Evolutionary conservation across 2,113 vertebrate species (phyloP).

Genomic region (Pseudorasbora parva): DNA sequence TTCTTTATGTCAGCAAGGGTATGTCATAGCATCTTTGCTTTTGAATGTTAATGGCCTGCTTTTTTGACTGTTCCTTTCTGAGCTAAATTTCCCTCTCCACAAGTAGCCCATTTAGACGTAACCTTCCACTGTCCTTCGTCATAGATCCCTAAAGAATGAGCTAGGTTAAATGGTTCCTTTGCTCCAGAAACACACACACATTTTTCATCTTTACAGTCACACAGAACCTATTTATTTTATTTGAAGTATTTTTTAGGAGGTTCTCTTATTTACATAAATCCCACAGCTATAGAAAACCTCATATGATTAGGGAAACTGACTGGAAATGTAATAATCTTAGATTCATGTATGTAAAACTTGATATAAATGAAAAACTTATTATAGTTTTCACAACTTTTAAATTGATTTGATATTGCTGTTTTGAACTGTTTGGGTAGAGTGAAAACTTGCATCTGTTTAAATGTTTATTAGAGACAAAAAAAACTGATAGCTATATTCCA

Average conservation of each 20-base stretch:
- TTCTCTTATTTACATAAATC: slow-evolving; percentile 16
- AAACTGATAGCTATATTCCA: no score
- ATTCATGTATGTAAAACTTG: background rate
- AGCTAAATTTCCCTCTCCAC: slow-evolving; percentile 43
- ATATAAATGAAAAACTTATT: no score
- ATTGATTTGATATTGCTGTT: no score
- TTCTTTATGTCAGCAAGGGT: slow-evolving; percentile 21
- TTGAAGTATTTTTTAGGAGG: slow-evolving; percentile 10
- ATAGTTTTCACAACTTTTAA: no score
- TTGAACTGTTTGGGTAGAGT: no score
- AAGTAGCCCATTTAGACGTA: slow-evolving; percentile 39
- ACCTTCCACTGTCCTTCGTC: slow-evolving; percentile 46
- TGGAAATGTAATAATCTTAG: background rate
- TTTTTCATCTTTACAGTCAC: slow-evolving; percentile 38
- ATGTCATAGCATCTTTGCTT: slow-evolving; percentile 31
- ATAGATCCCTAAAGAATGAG: slow-evolving; percentile 44
- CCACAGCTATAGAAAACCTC: background rate
- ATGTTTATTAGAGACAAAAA: background rate
- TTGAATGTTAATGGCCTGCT: slow-evolving; percentile 53
- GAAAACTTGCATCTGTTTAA: background rate
- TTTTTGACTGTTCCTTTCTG: slow-evolving; percentile 41
- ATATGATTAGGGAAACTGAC: no score
- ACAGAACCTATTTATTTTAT: slow-evolving; percentile 24
- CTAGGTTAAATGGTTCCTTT: slow-evolving; percentile 42
- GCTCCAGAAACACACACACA: slow-evolving; percentile 21